These are phyloP conservation scores for Drosophila tani DNA, from an alignment of 1,140 invertebrate species.

Conservation along the genomic window DNA sequence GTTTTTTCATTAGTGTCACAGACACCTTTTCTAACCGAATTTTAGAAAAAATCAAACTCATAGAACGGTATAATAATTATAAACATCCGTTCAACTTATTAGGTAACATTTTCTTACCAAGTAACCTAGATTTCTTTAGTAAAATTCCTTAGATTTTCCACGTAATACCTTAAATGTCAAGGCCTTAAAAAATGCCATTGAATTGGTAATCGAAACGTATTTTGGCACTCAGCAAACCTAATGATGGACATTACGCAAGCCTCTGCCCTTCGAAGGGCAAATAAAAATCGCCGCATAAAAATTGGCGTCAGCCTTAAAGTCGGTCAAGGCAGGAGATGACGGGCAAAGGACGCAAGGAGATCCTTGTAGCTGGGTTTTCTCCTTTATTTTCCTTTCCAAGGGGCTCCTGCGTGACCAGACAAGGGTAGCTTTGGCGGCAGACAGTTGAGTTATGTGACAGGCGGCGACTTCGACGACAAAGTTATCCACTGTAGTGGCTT, in stretches of 20 bases:
- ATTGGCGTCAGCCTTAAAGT: constrained; percentile 84
- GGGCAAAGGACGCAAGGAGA: constrained; percentile 32
- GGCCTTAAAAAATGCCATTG: not conserved
- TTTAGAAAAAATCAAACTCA: too few relatives aligned
- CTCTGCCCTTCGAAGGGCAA: constrained; percentile 21
- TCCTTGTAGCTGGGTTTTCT: constrained; percentile 6
- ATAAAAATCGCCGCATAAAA: constrained; percentile 69
- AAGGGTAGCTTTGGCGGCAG: constrained; percentile 77
- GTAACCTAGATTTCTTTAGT: not conserved
- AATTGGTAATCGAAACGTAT: constrained; percentile 22
- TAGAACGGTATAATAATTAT: too few relatives aligned
- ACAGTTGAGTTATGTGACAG: constrained; percentile 82
- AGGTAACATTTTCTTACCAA: not conserved
- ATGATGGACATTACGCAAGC: constrained; percentile 30
- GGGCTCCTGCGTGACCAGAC: constrained; percentile 76
- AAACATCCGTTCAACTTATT: too few relatives aligned
- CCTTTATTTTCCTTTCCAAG: constrained; percentile 13
- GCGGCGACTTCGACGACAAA: constrained; percentile 39
- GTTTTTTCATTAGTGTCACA: too few relatives aligned
- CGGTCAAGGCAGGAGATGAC: constrained; percentile 64
- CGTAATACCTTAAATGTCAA: not conserved
- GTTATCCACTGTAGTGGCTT: constrained; percentile 60
- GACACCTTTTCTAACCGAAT: too few relatives aligned
- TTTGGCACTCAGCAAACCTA: constrained; percentile 13
- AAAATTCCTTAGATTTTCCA: not conserved